Evolutionary conservation across 2,113 vertebrate genomes (phyloP).

Genomic region (Entelurus aequoreus): DNA sequence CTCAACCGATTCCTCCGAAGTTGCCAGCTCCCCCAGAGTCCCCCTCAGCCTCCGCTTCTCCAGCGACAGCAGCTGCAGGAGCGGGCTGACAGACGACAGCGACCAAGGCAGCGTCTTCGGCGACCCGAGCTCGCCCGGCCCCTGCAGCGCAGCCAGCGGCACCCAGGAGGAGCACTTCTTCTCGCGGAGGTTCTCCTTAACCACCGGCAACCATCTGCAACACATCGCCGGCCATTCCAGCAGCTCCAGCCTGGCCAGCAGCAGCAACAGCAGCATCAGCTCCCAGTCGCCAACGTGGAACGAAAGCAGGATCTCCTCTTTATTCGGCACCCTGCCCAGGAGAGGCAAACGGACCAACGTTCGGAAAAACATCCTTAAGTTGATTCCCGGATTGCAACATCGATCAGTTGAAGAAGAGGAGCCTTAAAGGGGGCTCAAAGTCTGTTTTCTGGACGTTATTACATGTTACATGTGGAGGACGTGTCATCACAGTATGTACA

Average conservation of each 20-base stretch:
- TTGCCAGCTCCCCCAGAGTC: constrained; percentile 16
- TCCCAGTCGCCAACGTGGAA: constrained; percentile 82
- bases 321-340: constrained; percentile 87
- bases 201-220: constrained; percentile 61
- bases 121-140: constrained; percentile 65
- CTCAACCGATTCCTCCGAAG: constrained; percentile 53
- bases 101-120: constrained; percentile 76
- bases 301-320: constrained; percentile 44
- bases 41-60: constrained; percentile 68
- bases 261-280: constrained; percentile 41
- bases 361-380: constrained; percentile 81
- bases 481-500: no score
- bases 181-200: constrained; percentile 52
- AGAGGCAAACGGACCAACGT: constrained; percentile 76
- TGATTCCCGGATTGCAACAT: constrained; percentile 84
- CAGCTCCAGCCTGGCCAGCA: constrained; percentile 80
- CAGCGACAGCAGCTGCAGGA: constrained; percentile 86
- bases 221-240: constrained; percentile 58
- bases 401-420: constrained; percentile 88
- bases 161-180: constrained; percentile 75
- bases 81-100: constrained; percentile 78
- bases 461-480: no score
- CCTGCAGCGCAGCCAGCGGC: constrained; percentile 72
- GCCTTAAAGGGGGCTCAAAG: not conserved
- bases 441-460: no score